A percentile compares a stretch with the other conserved stretches of the same genome.
Evolutionary conservation across 2,888 invertebrate genomes (phyloP).

Genomic region (Microdon myrmicae): DNA sequence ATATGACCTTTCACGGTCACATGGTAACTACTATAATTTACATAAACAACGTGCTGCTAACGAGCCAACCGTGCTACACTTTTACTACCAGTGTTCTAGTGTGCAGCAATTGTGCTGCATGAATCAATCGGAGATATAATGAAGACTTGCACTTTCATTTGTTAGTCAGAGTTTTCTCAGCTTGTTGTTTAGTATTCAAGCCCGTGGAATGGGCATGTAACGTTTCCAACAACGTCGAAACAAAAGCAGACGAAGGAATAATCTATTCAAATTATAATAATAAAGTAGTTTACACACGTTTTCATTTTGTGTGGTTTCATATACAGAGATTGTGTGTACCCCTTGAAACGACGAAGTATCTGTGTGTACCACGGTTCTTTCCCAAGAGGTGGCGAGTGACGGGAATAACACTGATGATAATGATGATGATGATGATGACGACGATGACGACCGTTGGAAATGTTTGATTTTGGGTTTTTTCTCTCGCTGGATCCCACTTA

Average conservation of each 20-base stretch:
- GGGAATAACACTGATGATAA: slow-evolving; percentile 12
- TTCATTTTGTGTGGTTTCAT: slow-evolving; percentile 1
- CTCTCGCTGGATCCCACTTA: slow-evolving; percentile 6
- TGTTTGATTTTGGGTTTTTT: slow-evolving; percentile 11
- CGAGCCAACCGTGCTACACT: slow-evolving; percentile 28
- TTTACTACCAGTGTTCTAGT: slow-evolving; percentile 30
- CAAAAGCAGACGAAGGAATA: slow-evolving; percentile 17
- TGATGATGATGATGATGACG: slow-evolving; percentile 9
- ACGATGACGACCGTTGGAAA: slow-evolving; percentile 34
- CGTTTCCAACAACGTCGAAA: slow-evolving; percentile 2
- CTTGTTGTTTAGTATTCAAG: slow-evolving; percentile 41
- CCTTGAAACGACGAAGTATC: slow-evolving; percentile 1
- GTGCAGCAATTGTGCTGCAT: slow-evolving; percentile 22
- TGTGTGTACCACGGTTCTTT: slow-evolving; percentile 17
- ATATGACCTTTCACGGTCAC: slow-evolving; percentile 44
- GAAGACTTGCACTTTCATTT: slow-evolving; percentile 50
- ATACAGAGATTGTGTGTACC: slow-evolving; percentile 1
- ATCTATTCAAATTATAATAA: slow-evolving; percentile 12
- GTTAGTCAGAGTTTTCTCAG: slow-evolving; percentile 14
- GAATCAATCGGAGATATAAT: slow-evolving; percentile 37
- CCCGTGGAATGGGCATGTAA: slow-evolving; percentile 9
- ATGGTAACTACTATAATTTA: too few relatives aligned
- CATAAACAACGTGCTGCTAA: neutral
- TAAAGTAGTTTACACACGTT: slow-evolving; percentile 47
- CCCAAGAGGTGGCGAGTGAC: slow-evolving; percentile 35